Base-by-base conservation (phyloP, 2,888 invertebrate genomes). In the Parelbella ahira region DNA sequence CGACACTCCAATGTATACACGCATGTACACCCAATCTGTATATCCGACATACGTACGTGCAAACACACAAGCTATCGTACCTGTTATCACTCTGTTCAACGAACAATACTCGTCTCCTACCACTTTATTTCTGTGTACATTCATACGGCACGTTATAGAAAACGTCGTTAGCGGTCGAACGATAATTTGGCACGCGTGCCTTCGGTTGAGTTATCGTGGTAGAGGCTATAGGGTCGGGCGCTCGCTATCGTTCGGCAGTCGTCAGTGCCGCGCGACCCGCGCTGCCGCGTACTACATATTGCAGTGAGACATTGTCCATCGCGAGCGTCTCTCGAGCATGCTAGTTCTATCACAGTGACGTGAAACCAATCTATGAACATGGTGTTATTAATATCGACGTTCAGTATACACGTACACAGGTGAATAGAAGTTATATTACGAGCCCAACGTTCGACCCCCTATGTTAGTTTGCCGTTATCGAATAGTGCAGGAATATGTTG, bases 211-310 rank as follows among this genome's bases (percentile, higher is more conserved):
- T 56, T 70, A 37, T 63, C 73, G 68, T 76, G 72, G 84, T 84
- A 79, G 60, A 59, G 65, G 80, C 53, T 57, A 55, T 68, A 74
- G 82, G 82, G 81, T 80, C 81, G 82, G 68, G 63, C 68, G 63
- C 67, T 67, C 69, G 76, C 82, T 86, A 86, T 84, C 86, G 82
- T 83, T 73, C 83, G 82, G 68, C 78, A 74, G 70, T 65, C 73
- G 71, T 71, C 80, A 84, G 83, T 84, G 72, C 72, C 68, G 77
- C 68, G 79, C 80, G 80, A 76, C 64, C 80, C 62, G 71, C 70
- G 73, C 65, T 61, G 64, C 68, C 66, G 83, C 73, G 74, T 75
- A 74, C 74, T 80, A 66, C 68, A 67, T 64, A n/a, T n/a, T n/a
- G n/a, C n/a, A n/a, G n/a, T n/a, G n/a, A n/a, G n/a, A n/a, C n/a